Evolutionary conservation across 2,113 vertebrate genomes (phyloP), one percentile per base, ranked within the genome.

Genomic region (Patagioenas fasciata): DNA sequence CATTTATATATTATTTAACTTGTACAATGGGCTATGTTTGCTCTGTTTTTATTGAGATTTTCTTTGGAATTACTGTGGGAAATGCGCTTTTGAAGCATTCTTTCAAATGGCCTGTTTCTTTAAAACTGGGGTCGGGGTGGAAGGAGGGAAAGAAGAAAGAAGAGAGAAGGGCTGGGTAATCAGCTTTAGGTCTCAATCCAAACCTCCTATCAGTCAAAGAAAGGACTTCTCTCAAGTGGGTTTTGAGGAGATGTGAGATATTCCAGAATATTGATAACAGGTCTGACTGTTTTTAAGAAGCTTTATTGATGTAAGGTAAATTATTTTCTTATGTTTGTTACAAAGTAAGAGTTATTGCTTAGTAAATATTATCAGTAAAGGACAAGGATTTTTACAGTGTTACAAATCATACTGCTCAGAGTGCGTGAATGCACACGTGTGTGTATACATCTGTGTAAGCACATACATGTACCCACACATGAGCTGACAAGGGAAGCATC

Each of bases 1-100:
- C 87, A 78, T 96, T 96, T 89, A 95, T 97, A 54, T 96, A 96
- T 96, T 96, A 96, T 97, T 97, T 95, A 95, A 91, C 90, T 95
- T 91, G 78, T 85, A 86, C 84, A 94, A 69, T 82, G 44, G 86
- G 36, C 78, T 91, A 6, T 93, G 64, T 93, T 97, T 93, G 57
- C 48, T 93, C 72, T 87, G 34, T 51, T 94, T 96, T 96, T 85
- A 88, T 92, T 93, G 86, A 94, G 93, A 83, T 95, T 85, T 50
- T 85, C 85, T 91, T 91, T 79, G 67, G 83, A 94, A 85, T 91
- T 90, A 88, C 83, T 85, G 40, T 72, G 84, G 85, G 88, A 95
- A 93, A 90, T 18, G 19, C 69, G 70, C 57, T 89, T 81, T 92
- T 75, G 69, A 94, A 75, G 25, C n/a, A 58, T 71, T 86, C 73